Evolutionary conservation across 2,113 vertebrate species (phyloP).

Genomic region (Sisor rabdophorus): DNA sequence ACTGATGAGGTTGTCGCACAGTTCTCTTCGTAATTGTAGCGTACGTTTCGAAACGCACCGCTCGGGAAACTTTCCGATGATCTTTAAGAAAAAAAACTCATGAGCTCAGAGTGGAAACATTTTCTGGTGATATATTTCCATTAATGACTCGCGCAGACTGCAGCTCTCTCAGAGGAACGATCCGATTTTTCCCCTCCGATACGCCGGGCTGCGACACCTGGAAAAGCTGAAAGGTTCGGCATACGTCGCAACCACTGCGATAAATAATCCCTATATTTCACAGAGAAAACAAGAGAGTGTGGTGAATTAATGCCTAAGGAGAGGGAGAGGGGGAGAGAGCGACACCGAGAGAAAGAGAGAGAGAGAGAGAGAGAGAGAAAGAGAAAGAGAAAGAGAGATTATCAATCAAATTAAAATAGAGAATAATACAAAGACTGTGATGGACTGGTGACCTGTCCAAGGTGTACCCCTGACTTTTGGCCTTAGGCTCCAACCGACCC

Average conservation of each 20-base stretch:
- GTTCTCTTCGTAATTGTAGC: conserved; percentile 18
- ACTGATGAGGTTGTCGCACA: background rate
- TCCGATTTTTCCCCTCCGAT: conserved; percentile 60
- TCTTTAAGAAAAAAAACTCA: conserved; percentile 69
- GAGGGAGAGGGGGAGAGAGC: conserved; percentile 60
- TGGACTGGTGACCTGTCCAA: background rate
- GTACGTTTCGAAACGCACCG: conserved; percentile 48
- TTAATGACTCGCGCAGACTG: conserved; percentile 73
- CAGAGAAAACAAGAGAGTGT: conserved; percentile 59
- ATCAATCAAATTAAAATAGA: background rate
- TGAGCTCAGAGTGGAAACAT: conserved; percentile 79
- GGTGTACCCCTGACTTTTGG: too few relatives aligned
- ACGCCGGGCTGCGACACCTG: conserved; percentile 59
- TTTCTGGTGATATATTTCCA: conserved; percentile 73
- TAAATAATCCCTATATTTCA: conserved; percentile 36
- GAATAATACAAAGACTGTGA: background rate
- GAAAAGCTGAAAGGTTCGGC: conserved; percentile 61
- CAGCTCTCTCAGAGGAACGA: conserved; percentile 62
- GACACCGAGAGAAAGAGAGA: conserved; percentile 40
- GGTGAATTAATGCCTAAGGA: conserved; percentile 38
- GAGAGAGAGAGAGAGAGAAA: conserved; percentile 50
- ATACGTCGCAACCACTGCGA: conserved; percentile 23
- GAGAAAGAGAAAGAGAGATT: conserved; percentile 43
- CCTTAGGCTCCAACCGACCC: too few relatives aligned
- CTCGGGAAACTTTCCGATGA: conserved; percentile 62